Conservation (phyloP, 2,888 invertebrate genomes). For the Stenolophus ochropezus region DNA sequence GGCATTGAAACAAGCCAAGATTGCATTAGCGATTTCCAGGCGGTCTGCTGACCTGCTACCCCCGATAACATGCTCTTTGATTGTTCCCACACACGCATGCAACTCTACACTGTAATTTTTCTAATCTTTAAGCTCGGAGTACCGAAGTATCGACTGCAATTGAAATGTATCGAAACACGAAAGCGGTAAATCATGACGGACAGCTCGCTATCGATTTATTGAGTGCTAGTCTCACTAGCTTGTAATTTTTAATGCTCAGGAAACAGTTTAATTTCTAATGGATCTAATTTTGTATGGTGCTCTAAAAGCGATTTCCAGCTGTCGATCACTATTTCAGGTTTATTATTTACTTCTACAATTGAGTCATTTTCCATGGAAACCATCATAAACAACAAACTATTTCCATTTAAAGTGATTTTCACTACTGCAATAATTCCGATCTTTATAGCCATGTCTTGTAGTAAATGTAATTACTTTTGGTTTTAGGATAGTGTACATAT, state of each 20-base stretch:
- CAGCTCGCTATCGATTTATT: conserved; percentile 33
- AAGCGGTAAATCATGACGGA: conserved; percentile 29
- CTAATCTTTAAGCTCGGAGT: conserved; percentile 37
- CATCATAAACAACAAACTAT: background rate
- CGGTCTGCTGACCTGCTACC: background rate
- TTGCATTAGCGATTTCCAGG: conserved; percentile 7
- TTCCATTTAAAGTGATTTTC: background rate
- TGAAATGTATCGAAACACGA: conserved; percentile 44
- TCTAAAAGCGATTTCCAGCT: conserved; percentile 1
- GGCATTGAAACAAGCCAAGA: conserved; percentile 25
- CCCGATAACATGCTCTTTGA: conserved; percentile 9
- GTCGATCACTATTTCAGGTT: background rate
- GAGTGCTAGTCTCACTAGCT: conserved; percentile 13
- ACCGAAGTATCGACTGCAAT: conserved; percentile 34
- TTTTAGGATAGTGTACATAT: conserved; percentile 5
- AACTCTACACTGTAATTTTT: conserved; percentile 42
- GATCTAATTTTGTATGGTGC: background rate
- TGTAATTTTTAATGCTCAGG: conserved; percentile 33
- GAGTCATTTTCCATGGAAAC: background rate
- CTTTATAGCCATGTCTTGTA: background rate
- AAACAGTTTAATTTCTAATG: conserved; percentile 22
- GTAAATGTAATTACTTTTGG: background rate
- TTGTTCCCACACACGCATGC: conserved; percentile 20
- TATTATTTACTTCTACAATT: background rate
- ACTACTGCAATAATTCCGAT: background rate